These are phyloP conservation scores for Archaeoteleia sp. DNA, from an alignment of 2,888 invertebrate genomes.

Conservation along the genomic window DNA sequence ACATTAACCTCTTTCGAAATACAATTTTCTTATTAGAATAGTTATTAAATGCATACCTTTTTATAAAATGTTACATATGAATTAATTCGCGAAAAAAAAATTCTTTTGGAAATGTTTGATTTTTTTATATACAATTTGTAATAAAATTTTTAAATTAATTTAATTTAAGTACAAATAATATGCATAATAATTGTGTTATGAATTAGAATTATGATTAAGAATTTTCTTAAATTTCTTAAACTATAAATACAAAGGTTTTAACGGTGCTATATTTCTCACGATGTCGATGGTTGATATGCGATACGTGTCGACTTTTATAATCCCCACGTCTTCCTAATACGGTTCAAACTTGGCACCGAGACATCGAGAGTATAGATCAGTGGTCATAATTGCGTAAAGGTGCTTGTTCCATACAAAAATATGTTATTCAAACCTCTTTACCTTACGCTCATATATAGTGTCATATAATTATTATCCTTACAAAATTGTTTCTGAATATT, in stretches of 20 bases:
- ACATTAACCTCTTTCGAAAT: too few species aligned
- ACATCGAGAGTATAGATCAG: slow-evolving; percentile 24
- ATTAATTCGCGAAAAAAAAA: too few species aligned
- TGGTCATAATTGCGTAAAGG: slow-evolving; percentile 46
- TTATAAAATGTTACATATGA: too few species aligned
- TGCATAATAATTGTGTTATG: too few species aligned
- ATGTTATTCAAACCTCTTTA: slow-evolving; percentile 38
- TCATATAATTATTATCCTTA: slow-evolving; percentile 25
- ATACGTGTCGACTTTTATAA: slow-evolving; percentile 44
- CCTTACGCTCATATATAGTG: slow-evolving; percentile 18
- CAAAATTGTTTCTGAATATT: slow-evolving; percentile 32
- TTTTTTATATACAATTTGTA: too few species aligned
- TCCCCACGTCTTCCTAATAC: slow-evolving; percentile 46
- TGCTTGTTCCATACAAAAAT: slow-evolving; percentile 37
- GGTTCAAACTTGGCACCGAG: slow-evolving; percentile 24
- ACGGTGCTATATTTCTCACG: slow-evolving; percentile 32
- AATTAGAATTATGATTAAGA: too few species aligned
- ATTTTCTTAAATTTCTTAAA: too few species aligned
- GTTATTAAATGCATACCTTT: too few species aligned
- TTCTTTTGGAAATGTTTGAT: too few species aligned
- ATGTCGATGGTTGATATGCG: slow-evolving; percentile 39
- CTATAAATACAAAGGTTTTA: slow-evolving; percentile 1
- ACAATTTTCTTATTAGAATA: too few species aligned
- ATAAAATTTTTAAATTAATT: too few species aligned
- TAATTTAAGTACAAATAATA: too few species aligned